Evolutionary conservation across 2,797 vertebrate genomes (phyloP).

Genomic region (Gymnopithys bicolor): DNA sequence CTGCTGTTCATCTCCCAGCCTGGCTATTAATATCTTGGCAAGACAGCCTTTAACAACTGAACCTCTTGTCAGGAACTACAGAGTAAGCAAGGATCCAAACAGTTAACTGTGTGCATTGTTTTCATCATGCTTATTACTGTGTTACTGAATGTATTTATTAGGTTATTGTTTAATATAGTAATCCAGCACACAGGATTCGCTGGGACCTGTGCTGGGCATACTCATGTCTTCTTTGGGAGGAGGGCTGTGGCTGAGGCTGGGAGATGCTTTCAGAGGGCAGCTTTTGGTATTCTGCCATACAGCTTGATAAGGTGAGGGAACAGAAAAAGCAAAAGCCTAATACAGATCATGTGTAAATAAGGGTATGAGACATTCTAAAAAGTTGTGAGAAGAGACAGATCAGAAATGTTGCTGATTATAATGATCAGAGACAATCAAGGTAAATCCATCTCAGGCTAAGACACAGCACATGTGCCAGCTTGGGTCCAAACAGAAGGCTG

Average conservation of each 20-base stretch:
- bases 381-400: neutral
- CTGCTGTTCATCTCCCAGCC: conserved; percentile 47
- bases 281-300: neutral
- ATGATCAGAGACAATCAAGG: neutral
- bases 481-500: neutral
- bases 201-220: neutral
- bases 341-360: neutral
- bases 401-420: neutral
- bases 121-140: conserved; percentile 5
- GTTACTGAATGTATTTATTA: conserved; percentile 36
- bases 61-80: neutral
- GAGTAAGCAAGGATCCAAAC: conserved; percentile 37
- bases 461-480: neutral
- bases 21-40: conserved; percentile 63
- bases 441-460: neutral
- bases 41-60: conserved; percentile 12
- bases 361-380: neutral
- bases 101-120: conserved; percentile 38
- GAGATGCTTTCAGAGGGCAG: neutral
- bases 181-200: neutral
- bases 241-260: neutral
- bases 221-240: neutral
- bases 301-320: neutral
- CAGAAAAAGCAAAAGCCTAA: neutral
- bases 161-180: conserved; percentile 16